A percentile compares a stretch with the other conserved stretches of the same genome.
phyloP scores from a whole-genome alignment of 1,140 invertebrate genomes.

The Papilio polytes region DNA sequence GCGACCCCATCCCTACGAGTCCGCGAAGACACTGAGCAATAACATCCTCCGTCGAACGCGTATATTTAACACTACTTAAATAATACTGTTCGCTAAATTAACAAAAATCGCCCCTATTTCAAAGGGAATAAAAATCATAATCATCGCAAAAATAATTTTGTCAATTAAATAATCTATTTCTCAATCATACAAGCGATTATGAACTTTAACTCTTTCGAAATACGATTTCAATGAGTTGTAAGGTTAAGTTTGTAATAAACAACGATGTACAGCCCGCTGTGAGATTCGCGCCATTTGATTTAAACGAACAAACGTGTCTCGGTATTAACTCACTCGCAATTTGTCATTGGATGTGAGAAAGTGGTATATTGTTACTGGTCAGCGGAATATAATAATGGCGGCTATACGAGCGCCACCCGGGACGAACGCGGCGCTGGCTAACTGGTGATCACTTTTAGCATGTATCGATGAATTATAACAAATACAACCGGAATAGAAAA shows the following conservation, averaged over 20 bases:
- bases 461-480: not conserved
- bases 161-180: constrained; percentile 43
- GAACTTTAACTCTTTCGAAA: constrained; percentile 43
- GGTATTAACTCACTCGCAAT: constrained; percentile 79
- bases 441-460: not conserved
- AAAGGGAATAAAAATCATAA: constrained; percentile 39
- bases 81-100: constrained; percentile 29
- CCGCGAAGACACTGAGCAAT: constrained; percentile 78
- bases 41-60: constrained; percentile 71
- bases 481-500: not conserved
- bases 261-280: constrained; percentile 62
- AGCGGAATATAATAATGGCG: constrained; percentile 69
- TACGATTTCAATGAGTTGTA: constrained; percentile 41
- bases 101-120: constrained; percentile 40
- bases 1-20: constrained; percentile 64
- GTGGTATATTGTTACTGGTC: constrained; percentile 75
- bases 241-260: constrained; percentile 44
- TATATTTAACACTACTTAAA: constrained; percentile 69
- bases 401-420: constrained; percentile 44
- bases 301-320: constrained; percentile 70
- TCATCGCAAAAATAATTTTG: constrained; percentile 47
- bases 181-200: constrained; percentile 35
- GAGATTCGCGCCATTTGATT: constrained; percentile 73
- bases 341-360: constrained; percentile 80
- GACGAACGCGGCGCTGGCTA: not conserved